Base-by-base conservation (phyloP, 2,888 invertebrate genomes). In the Caenorhabditis sp. region DNA sequence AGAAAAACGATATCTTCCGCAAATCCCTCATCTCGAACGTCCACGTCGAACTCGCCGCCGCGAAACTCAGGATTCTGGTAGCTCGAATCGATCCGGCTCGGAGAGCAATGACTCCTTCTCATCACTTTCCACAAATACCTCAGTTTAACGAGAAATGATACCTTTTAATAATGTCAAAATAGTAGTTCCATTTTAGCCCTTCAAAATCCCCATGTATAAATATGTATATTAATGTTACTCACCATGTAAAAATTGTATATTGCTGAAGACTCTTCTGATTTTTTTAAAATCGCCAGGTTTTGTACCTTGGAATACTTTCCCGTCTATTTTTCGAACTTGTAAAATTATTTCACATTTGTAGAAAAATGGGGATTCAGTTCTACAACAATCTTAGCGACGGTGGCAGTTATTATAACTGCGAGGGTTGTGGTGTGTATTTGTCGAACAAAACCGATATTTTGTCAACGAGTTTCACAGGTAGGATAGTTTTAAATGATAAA, bases 331-430 rank as follows among this genome's bases (percentile, higher is more conserved):
- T 26, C 21, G 5, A 23, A 21, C 14, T 38, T 63, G n/a, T 23
- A 14, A 57, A 23, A 26, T 57, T 5, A 23, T 57, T 63, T 57
- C 14, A n/a, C 14, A 26, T 25, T 17, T 17, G 43, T 10, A n/a
- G n/a, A 23, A 17, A 57, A 36, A 95, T 96, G 96, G 95, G 95
- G 58, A 92, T 94, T 87, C 92, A 94, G 88, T 95, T 95, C 89
- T 90, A 97, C 69, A 95, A 96, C 87, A 97, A 97, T 89, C 93
- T 97, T 89, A 97, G 97, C 80, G 97, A 97, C 17, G 92, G 92
- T 50, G 92, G 95, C 26, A 90, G 97, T 38, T 97, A 96, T 89
- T 94, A 94, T 2, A n/a, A n/a, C n/a, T 99, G 99, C 90, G 95
- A 94, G 21, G 92, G 93, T 68, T 99, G 99, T 89, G 95, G 96